Evolutionary conservation across 2,113 vertebrate genomes (phyloP).

Genomic region (Scatophagus argus): DNA sequence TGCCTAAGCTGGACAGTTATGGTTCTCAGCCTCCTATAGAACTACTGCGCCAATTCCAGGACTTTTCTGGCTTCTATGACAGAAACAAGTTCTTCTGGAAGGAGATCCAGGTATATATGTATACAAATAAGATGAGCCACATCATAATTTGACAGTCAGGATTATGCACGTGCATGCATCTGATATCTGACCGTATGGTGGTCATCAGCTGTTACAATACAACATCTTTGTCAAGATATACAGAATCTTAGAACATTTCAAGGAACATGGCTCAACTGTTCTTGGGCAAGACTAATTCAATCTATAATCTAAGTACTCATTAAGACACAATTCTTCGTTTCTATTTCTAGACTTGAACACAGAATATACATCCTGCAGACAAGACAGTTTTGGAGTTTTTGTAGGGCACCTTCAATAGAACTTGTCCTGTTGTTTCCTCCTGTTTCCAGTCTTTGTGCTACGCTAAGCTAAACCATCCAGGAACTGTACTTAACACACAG

Average conservation of each 20-base stretch:
- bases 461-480: neutral
- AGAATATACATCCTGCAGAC: neutral
- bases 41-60: slow-evolving; percentile 89
- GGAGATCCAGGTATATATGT: slow-evolving; percentile 84
- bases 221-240: no score
- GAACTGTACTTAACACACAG: neutral
- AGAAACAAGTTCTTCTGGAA: slow-evolving; percentile 89
- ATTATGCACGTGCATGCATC: neutral
- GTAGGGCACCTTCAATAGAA: neutral
- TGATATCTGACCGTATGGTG: neutral
- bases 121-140: neutral
- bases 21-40: slow-evolving; percentile 91
- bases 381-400: neutral
- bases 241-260: neutral
- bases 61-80: slow-evolving; percentile 90
- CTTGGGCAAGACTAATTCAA: neutral
- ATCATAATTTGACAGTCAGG: neutral
- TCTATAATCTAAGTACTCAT: neutral
- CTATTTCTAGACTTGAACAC: neutral
- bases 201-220: neutral
- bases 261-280: neutral
- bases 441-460: neutral
- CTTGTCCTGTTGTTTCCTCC: neutral
- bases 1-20: slow-evolving; percentile 89
- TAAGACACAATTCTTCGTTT: neutral